Evolutionary conservation across 2,113 vertebrate species (phyloP), one percentile per base, ranked within the genome.

Genomic region (Turnix velox): DNA sequence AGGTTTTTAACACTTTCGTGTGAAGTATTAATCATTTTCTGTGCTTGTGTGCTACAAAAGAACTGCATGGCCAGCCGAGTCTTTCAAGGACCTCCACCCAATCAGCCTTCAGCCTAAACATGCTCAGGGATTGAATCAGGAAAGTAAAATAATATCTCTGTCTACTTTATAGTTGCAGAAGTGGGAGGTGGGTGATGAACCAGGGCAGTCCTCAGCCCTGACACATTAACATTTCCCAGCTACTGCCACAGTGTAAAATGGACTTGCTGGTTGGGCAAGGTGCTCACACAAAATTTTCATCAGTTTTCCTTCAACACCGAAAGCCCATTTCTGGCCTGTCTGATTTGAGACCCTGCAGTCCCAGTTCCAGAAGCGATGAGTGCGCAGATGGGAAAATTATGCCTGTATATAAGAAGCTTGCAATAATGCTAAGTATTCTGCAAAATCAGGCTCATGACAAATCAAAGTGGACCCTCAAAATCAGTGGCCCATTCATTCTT

Each of bases 401-500:
- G 62, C 67, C 78, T 91, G 74, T 95, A 83, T 72, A 52, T 68
- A 76, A 87, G 94, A 95, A 95, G 93, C 79, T 92, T 82, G 95
- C 92, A 86, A 90, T 83, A 95, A 90, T 1, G 0, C 39, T 73
- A 80, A 95, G 79, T 71, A 95, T 90, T 88, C 73, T 73, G 85
- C 86, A 93, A 95, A 96, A 95, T 94, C 94, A 88, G 52, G 75
- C 90, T 95, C 75, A 35, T 66, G 63, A 55, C 85, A 94, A 93
- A 91, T 73, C 92, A 88, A 90, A 92, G 63, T 93, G 85, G 83
- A 91, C 87, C 87, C 95, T 95, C 93, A 73, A 96, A 96, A 96
- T 96, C 94, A 96, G 90, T 33, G 54, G 35, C 79, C 85, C 96
- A 96, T 95, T 96, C 94, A 96, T 90, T 80, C 88, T 87, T 94